Base-by-base conservation (phyloP, 2,888 invertebrate species). In the Melanotus villosus region DNA sequence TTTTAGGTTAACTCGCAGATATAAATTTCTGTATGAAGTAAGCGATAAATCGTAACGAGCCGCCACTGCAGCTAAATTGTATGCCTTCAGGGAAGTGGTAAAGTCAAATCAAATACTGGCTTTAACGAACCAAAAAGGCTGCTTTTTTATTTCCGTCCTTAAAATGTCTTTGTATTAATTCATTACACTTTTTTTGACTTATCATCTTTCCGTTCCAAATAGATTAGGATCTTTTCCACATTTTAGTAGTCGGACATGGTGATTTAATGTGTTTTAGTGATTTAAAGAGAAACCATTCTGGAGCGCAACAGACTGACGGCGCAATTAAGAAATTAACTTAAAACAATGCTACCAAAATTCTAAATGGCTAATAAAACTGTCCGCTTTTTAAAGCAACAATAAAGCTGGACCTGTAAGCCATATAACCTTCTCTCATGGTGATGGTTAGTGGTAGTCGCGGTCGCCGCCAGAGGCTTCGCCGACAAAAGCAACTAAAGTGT, bases 401-500 rank as follows among this genome's bases (percentile, higher is more conserved):
- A 71, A 71, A 71, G 57, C 36, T 34, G 58, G 58, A 21, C 57
- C 59, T 64, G 56, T 45, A 57, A 65, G 62, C 59, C 18, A 62
- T 63, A 60, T 65, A 64, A 67, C 62, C 63, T 66, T n/a, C 60
- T 65, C 65, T 57, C 66, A 64, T 65, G 63, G 64, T 41, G 65
- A 62, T 68, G 66, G 67, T 65, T 67, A 68, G 65, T 75, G 73
- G 76, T 77, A 77, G 73, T 77, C 74, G 73, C 72, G 65, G 73
- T 75, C 76, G 78, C 76, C 72, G 72, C 70, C 68, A 73, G 65
- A 65, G 68, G 78, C 72, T 71, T 75, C 64, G 76, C 81, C 81
- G 81, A 81, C 81, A 80, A 80, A 79, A 78, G 75, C 76, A 73
- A 75, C 77, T 80, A 79, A 81, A 81, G 81, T 81, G 80, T 81